Conservation (phyloP, 2,797 vertebrate species). For the Rallus crepitans region DNA sequence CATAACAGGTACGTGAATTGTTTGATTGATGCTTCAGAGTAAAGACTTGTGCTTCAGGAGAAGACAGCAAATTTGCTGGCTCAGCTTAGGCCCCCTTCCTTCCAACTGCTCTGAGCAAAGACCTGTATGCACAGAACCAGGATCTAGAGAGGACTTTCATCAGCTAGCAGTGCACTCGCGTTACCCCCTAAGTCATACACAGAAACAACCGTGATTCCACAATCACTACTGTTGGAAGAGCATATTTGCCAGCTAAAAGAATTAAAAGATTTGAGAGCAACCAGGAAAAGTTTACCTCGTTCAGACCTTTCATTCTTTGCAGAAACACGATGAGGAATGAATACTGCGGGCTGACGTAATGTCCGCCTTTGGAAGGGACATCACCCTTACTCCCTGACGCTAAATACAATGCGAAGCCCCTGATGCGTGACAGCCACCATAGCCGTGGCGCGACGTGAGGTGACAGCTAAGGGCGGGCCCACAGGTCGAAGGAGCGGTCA, state of each 20-base stretch:
- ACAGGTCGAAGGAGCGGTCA: not conserved
- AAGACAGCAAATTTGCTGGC: not conserved
- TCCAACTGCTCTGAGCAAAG: not conserved
- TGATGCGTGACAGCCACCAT: not conserved
- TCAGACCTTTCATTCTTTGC: not conserved
- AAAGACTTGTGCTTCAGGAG: not conserved
- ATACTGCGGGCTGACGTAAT: not conserved
- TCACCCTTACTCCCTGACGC: not conserved
- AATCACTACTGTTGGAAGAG: fast-evolving
- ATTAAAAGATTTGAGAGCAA: not conserved
- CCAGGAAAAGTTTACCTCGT: not conserved
- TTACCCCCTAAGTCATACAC: fast-evolving
- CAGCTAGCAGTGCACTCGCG: fast-evolving
- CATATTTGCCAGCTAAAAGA: fast-evolving
- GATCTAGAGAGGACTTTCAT: no score
- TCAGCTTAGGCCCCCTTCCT: not conserved
- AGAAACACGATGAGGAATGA: no score
- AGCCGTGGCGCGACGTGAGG: fast-evolving
- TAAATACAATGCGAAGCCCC: not conserved
- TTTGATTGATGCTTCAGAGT: not conserved
- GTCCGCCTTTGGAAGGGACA: fast-evolving
- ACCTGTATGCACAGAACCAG: fast-evolving
- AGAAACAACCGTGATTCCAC: not conserved
- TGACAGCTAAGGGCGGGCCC: not conserved
- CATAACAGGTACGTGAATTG: not conserved